These are phyloP conservation scores for Cataglyphis hispanica DNA, from an alignment of 1,140 invertebrate species.

Conservation along the genomic window DNA sequence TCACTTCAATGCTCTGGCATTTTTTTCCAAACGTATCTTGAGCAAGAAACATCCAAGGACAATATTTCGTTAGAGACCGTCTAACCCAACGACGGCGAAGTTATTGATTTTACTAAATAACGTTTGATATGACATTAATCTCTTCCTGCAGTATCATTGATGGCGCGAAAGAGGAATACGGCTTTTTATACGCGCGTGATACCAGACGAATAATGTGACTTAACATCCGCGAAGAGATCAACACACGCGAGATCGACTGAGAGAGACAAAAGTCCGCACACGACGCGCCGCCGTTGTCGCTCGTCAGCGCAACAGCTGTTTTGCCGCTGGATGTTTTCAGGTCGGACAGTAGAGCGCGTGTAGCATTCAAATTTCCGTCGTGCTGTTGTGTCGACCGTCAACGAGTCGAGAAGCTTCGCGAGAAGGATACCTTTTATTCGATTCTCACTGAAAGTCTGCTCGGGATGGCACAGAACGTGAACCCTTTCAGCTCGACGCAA, in stretches of 20 bases:
- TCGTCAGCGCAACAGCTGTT: constrained; percentile 80
- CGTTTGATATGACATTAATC: too few species aligned
- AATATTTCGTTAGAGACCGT: neutral
- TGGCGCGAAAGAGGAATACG: too few species aligned
- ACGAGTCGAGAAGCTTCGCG: neutral
- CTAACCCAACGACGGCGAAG: too few species aligned
- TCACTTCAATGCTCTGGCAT: neutral
- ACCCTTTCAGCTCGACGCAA: constrained; percentile 91
- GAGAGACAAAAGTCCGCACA: neutral
- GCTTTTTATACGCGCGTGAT: too few species aligned
- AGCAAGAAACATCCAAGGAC: neutral
- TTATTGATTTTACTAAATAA: too few species aligned
- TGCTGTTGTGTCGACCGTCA: constrained; percentile 76
- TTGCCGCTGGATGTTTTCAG: constrained; percentile 77
- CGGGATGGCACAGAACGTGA: constrained; percentile 94
- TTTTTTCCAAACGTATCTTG: neutral
- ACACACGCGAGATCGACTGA: neutral
- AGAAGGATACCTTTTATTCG: neutral
- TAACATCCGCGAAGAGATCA: too few species aligned
- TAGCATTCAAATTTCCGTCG: constrained; percentile 82
- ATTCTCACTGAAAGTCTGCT: neutral
- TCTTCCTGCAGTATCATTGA: too few species aligned
- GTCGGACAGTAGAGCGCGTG: constrained; percentile 58
- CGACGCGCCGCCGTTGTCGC: neutral
- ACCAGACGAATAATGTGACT: too few species aligned